phyloP scores from a whole-genome alignment of 2,113 vertebrate species.

The Tretioscincus oriximinensis region DNA sequence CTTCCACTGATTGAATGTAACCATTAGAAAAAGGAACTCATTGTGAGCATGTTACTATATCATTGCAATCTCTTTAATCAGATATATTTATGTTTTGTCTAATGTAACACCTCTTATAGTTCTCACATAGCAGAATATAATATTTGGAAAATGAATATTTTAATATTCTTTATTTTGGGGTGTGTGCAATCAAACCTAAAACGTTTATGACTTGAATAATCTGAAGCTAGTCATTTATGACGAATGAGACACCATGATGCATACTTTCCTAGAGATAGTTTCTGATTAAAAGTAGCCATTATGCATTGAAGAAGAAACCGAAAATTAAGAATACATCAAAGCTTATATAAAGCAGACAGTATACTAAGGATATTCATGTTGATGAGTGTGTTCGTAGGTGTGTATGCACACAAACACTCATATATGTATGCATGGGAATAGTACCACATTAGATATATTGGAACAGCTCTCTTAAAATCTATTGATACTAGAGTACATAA shows the following conservation, averaged over 20 bases:
- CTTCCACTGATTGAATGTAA: background rate
- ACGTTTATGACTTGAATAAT: constrained; percentile 13
- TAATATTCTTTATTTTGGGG: background rate
- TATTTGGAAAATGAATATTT: constrained; percentile 1
- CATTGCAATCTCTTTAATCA: background rate
- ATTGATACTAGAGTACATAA: no score
- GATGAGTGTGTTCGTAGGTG: no score
- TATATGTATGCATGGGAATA: no score
- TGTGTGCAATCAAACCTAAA: background rate
- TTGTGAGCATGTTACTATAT: background rate
- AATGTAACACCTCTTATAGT: background rate
- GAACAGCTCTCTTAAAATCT: no score
- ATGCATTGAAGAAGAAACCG: background rate
- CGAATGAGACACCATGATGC: background rate
- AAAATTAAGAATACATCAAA: no score
- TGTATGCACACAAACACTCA: no score
- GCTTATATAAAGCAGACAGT: no score
- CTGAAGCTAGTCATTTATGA: background rate
- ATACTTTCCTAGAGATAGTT: background rate
- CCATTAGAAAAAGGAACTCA: background rate
- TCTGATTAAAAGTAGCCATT: background rate
- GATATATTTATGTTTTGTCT: constrained; percentile 15
- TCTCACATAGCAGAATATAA: background rate
- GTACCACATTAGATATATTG: no score
- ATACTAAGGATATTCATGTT: no score